phyloP scores from a whole-genome alignment of 37 sponge, comb jelly and placozoan genomes.

The Amphimedon queenslandica region DNA sequence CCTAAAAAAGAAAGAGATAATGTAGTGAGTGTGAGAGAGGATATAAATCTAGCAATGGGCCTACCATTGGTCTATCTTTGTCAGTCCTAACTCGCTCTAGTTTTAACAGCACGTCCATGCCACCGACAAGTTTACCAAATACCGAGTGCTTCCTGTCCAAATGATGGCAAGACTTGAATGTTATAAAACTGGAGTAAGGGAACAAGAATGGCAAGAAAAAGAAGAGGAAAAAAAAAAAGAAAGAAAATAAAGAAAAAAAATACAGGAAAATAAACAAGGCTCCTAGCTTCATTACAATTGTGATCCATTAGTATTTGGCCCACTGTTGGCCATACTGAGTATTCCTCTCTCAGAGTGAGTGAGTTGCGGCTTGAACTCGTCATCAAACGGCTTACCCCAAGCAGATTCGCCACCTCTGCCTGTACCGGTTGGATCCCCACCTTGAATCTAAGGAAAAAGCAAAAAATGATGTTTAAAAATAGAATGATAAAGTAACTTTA shows the following conservation, averaged over 20 bases:
- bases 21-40: background rate
- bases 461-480: background rate
- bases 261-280: background rate
- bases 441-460: constrained; percentile 69
- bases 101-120: constrained; percentile 67
- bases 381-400: constrained; percentile 83
- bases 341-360: constrained; percentile 88
- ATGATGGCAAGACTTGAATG: constrained; percentile 87
- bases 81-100: constrained; percentile 81
- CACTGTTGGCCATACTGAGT: constrained; percentile 94
- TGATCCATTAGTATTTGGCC: constrained; percentile 87
- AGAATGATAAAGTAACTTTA: constrained; percentile 5
- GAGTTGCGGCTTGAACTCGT: constrained; percentile 93
- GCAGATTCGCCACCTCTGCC: constrained; percentile 88
- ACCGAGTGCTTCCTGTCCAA: constrained; percentile 93
- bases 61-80: constrained; percentile 76
- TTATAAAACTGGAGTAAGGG: constrained; percentile 69
- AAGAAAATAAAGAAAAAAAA: background rate
- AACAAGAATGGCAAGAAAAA: background rate
- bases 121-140: constrained; percentile 87
- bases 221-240: background rate
- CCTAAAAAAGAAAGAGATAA: constrained; percentile 29
- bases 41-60: background rate
- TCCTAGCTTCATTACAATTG: constrained; percentile 68
- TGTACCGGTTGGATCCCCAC: constrained; percentile 88